These are phyloP conservation scores for Charina bottae DNA, from an alignment of 2,113 vertebrate genomes.

Conservation along the genomic window DNA sequence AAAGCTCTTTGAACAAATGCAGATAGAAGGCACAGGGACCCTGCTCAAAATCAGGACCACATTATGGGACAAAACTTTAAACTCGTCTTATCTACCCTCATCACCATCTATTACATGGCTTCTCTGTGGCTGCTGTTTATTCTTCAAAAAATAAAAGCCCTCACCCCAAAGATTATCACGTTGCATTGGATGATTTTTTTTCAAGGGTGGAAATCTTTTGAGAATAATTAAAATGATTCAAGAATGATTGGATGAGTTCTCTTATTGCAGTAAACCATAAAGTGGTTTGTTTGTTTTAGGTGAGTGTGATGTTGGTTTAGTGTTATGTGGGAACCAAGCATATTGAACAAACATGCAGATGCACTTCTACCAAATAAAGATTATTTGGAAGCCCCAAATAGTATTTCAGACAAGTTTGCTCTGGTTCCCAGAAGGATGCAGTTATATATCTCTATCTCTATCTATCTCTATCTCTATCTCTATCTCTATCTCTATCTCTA, in stretches of 20 bases:
- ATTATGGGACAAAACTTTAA: neutral
- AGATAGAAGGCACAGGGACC: neutral
- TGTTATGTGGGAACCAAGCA: neutral
- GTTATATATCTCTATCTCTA: neutral
- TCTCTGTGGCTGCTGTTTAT: neutral
- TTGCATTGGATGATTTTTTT: neutral
- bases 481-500: too few relatives aligned
- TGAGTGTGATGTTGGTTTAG: neutral
- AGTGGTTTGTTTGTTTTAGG: neutral
- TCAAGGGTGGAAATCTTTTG: neutral
- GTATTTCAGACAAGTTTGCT: neutral
- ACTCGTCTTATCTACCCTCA: neutral
- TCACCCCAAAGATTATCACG: neutral
- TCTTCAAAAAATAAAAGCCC: neutral
- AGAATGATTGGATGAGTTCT: neutral
- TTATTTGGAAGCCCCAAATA: too few relatives aligned
- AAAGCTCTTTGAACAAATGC: neutral
- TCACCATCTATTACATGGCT: neutral
- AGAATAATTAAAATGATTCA: neutral
- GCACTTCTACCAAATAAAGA: neutral
- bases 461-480: too few relatives aligned
- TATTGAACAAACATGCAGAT: neutral
- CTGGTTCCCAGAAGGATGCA: neutral
- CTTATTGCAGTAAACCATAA: neutral
- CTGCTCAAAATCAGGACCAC: neutral